Conservation (phyloP, 2,888 invertebrate genomes). For the Embidobia sp. region DNA sequence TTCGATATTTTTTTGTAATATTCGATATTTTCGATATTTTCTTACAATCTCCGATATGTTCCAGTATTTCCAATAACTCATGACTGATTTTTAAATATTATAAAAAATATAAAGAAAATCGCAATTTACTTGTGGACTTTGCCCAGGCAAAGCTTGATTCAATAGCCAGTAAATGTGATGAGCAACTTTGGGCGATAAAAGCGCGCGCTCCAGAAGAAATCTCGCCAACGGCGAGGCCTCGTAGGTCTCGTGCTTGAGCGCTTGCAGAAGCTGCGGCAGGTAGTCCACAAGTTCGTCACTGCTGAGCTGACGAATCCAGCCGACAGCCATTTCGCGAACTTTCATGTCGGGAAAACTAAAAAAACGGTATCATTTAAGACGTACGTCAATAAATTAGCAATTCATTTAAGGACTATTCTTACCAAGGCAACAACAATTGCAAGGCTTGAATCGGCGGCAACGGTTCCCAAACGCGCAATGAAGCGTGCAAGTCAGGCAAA, state of each 20-base stretch:
- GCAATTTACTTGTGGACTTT: constrained; percentile 87
- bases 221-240: constrained; percentile 93
- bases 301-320: constrained; percentile 89
- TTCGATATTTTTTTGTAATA: too few species aligned
- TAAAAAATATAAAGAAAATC: not conserved
- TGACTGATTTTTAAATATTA: too few species aligned
- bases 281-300: constrained; percentile 95
- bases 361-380: too few species aligned
- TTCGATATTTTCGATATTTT: too few species aligned
- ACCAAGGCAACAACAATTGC: constrained; percentile 96
- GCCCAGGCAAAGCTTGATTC: constrained; percentile 91
- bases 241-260: constrained; percentile 93
- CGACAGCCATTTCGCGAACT: constrained; percentile 92
- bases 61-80: too few species aligned
- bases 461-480: constrained; percentile 93
- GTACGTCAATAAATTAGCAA: too few species aligned
- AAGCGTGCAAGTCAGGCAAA: constrained; percentile 91
- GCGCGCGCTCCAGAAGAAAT: constrained; percentile 90
- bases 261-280: constrained; percentile 96
- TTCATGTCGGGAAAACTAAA: constrained; percentile 94
- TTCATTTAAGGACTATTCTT: constrained; percentile 70
- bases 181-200: constrained; percentile 94
- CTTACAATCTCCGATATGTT: too few species aligned
- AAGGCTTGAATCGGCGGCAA: constrained; percentile 94
- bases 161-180: constrained; percentile 97